Evolutionary conservation across 2,113 vertebrate species (phyloP).

Genomic region (Myocastor coypus): DNA sequence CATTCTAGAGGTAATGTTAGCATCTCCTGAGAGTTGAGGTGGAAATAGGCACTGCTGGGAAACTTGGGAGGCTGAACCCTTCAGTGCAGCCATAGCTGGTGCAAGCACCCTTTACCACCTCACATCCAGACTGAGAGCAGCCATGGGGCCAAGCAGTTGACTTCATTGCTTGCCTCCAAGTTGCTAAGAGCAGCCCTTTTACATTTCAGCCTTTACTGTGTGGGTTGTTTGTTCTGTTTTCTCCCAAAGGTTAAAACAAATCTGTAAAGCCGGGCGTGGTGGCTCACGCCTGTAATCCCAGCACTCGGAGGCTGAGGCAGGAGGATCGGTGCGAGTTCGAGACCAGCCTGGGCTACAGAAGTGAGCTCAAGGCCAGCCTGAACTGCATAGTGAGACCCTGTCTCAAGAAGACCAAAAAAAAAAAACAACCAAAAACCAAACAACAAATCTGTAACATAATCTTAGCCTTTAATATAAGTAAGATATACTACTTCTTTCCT

Average conservation of each 20-base stretch:
- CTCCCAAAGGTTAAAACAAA: slow-evolving; percentile 13
- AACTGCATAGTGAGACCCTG: too few species aligned
- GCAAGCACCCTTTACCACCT: neutral
- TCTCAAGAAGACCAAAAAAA: too few species aligned
- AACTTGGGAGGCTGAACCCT: neutral
- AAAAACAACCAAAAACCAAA: too few species aligned
- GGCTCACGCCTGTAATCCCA: too few species aligned
- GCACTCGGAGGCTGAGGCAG: too few species aligned
- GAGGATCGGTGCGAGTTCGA: too few species aligned
- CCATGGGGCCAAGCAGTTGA: neutral
- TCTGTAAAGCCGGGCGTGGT: too few species aligned
- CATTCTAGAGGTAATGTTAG: neutral
- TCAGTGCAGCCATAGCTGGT: neutral
- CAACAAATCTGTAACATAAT: too few species aligned
- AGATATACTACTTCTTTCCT: neutral
- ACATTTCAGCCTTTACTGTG: neutral
- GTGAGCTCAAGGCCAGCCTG: too few species aligned
- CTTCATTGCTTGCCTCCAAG: neutral
- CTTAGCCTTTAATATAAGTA: neutral
- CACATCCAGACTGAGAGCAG: neutral
- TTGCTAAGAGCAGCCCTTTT: neutral
- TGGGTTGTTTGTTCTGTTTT: neutral
- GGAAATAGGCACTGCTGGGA: neutral
- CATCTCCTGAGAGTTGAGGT: neutral
- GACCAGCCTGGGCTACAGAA: too few species aligned